phyloP scores from a whole-genome alignment of 2,888 invertebrate species.

The Agrypnus murinus region DNA sequence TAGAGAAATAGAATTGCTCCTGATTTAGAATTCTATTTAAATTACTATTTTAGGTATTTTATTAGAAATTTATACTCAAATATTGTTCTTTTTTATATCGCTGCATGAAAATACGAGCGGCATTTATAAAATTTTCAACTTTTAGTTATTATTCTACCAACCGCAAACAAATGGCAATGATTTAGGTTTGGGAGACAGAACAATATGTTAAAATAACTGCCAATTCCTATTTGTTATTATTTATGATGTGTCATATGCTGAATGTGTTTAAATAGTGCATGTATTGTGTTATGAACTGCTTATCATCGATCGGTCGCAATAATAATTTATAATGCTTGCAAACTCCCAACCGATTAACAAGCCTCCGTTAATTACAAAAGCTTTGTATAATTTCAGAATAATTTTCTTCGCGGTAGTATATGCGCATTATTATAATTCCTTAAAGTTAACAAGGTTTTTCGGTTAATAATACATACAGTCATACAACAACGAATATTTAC shows the following conservation, averaged over 20 bases:
- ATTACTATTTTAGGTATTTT: too few species aligned
- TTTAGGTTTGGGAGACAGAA: constrained; percentile 23
- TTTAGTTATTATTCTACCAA: constrained; percentile 20
- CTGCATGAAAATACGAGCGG: too few species aligned
- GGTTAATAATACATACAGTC: too few species aligned
- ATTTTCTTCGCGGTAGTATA: neutral
- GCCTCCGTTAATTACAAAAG: constrained; percentile 21
- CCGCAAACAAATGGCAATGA: constrained; percentile 33
- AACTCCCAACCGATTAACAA: constrained; percentile 31
- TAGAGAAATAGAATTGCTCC: neutral
- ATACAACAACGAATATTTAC: too few species aligned
- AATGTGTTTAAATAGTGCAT: constrained; percentile 48
- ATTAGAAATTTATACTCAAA: too few species aligned
- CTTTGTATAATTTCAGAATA: constrained; percentile 18
- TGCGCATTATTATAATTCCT: too few species aligned
- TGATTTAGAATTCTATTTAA: too few species aligned
- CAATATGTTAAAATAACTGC: constrained; percentile 45
- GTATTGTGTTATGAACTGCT: constrained; percentile 51
- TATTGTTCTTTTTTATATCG: too few species aligned
- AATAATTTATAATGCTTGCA: constrained; percentile 53
- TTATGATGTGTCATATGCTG: constrained; percentile 44
- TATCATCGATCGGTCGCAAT: constrained; percentile 55
- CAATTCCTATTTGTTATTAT: constrained; percentile 50
- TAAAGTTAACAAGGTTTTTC: too few species aligned
- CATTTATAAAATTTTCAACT: neutral